Evolutionary conservation across 2,113 vertebrate genomes (phyloP).

Genomic region (Cheilinus undulatus): DNA sequence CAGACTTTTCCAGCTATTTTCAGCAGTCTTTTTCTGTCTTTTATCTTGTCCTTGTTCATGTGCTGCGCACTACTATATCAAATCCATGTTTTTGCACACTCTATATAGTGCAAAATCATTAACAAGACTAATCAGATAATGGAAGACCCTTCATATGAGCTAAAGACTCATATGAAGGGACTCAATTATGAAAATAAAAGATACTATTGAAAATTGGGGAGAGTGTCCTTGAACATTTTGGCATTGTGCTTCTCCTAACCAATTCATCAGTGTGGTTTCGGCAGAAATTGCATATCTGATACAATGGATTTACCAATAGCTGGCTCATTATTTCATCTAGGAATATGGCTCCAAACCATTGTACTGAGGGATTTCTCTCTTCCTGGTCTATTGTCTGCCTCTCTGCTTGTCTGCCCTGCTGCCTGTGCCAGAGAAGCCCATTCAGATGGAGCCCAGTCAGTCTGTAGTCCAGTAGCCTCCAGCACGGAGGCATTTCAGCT

Average conservation of each 20-base stretch:
- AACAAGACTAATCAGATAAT: too few species aligned
- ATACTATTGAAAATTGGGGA: neutral
- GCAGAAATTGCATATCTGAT: neutral
- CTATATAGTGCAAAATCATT: too few species aligned
- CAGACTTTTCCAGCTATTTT: too few species aligned
- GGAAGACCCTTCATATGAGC: too few species aligned
- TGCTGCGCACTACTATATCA: too few species aligned
- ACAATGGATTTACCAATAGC: conserved; percentile 17
- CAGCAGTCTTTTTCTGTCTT: too few species aligned
- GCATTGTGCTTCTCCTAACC: neutral
- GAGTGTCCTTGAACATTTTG: neutral
- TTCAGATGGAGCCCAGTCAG: conserved; percentile 67
- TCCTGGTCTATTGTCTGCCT: conserved; percentile 49
- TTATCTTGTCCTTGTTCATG: too few species aligned
- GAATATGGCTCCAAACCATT: conserved; percentile 17
- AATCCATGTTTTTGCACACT: too few species aligned
- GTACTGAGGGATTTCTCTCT: conserved; percentile 28
- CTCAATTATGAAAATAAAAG: too few species aligned
- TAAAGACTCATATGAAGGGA: too few species aligned
- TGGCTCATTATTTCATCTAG: conserved; percentile 5
- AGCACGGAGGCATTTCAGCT: conserved; percentile 78
- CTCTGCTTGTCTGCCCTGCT: conserved; percentile 26
- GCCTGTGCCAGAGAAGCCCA: conserved; percentile 61
- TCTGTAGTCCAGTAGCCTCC: conserved; percentile 64
- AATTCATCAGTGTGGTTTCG: neutral